Conservation (phyloP, 2,888 invertebrate species). For the Antheraea yamamai region DNA sequence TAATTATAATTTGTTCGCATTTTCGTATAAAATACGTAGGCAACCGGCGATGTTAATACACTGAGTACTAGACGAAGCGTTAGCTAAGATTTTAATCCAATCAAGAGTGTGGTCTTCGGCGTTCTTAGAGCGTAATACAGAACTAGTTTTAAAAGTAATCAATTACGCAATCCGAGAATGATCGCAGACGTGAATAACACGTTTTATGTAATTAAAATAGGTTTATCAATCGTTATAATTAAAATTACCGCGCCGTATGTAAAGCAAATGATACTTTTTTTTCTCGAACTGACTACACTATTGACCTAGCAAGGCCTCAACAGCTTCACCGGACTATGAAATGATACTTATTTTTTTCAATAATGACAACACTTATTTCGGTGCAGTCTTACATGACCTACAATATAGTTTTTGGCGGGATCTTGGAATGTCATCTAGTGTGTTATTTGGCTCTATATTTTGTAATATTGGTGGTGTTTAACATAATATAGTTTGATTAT, state of each 20-base stretch:
- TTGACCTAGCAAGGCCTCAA: no score
- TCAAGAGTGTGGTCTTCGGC: neutral
- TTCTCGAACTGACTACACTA: neutral
- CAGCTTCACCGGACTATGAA: no score
- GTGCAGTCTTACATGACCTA: neutral
- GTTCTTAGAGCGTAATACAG: neutral
- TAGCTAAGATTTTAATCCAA: neutral
- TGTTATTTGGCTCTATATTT: no score
- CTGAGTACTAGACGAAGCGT: neutral
- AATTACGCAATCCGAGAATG: neutral
- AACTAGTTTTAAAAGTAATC: neutral
- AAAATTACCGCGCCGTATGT: neutral
- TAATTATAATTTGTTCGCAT: no score
- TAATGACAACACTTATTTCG: neutral
- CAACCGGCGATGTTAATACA: neutral
- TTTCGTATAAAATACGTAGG: neutral
- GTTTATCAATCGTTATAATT: neutral
- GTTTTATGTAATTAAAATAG: neutral
- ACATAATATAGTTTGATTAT: no score
- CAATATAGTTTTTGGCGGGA: no score
- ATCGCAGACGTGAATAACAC: neutral
- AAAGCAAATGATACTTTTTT: no score
- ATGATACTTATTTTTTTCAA: neutral
- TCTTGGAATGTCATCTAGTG: no score
- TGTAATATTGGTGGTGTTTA: no score